phyloP scores from a whole-genome alignment of 2,113 vertebrate genomes.

The Perognathus longimembris region DNA sequence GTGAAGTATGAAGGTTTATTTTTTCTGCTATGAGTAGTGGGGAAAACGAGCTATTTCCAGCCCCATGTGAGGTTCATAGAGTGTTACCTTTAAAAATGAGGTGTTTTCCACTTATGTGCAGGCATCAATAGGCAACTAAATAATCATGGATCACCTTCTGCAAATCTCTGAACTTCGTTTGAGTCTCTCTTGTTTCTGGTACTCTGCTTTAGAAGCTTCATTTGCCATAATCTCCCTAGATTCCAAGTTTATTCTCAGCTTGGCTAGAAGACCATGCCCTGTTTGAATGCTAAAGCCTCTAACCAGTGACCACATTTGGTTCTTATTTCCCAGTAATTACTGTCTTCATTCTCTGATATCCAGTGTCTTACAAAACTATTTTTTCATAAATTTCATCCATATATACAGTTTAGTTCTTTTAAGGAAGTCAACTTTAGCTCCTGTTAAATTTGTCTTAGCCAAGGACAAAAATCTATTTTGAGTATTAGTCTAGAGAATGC shows the following conservation, averaged over 20 bases:
- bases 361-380: constrained; percentile 30
- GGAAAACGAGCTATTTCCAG: background rate
- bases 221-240: constrained; percentile 16
- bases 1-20: background rate
- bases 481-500: background rate
- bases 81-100: background rate
- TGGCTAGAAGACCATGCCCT: background rate
- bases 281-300: background rate
- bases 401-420: constrained; percentile 53
- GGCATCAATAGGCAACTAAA: background rate
- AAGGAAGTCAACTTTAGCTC: background rate
- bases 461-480: constrained; percentile 23
- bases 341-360: background rate
- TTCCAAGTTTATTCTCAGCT: background rate
- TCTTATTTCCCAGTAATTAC: background rate
- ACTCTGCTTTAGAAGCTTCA: background rate
- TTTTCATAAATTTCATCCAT: constrained; percentile 16
- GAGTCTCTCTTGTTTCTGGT: constrained; percentile 5
- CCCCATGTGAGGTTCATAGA: background rate
- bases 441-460: background rate
- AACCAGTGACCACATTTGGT: constrained; percentile 27
- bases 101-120: background rate
- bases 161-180: constrained; percentile 14
- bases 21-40: background rate
- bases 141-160: background rate